A percentile compares a stretch with the other conserved stretches of the same genome.
phyloP scores from a whole-genome alignment of 2,888 invertebrate species.

The Mayetiola destructor region DNA sequence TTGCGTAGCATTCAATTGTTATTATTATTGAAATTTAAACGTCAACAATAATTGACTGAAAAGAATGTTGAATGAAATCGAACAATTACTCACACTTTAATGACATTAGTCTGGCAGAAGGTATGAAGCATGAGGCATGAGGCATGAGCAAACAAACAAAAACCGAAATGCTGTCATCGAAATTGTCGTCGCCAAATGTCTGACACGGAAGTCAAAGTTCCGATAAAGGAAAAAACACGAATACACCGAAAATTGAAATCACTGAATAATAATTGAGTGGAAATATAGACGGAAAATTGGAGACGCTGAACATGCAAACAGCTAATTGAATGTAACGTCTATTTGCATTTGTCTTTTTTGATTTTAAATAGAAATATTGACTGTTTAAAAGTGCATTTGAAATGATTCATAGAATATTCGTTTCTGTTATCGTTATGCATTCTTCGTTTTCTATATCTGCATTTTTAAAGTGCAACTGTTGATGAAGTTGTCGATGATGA shows the following conservation, averaged over 20 bases:
- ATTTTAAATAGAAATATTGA: no score
- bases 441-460: no score
- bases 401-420: no score
- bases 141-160: background rate
- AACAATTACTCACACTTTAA: conserved; percentile 4
- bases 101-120: background rate
- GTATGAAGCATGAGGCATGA: background rate
- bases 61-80: no score
- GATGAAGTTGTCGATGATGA: no score
- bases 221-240: background rate
- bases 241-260: background rate
- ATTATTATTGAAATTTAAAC: no score
- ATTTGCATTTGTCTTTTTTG: conserved; percentile 10
- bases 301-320: conserved; percentile 4
- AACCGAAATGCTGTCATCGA: background rate
- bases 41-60: no score
- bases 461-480: no score
- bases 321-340: conserved; percentile 4
- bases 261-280: background rate
- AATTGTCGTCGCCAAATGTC: background rate
- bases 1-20: no score
- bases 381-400: no score
- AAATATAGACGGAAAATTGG: background rate
- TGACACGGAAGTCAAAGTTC: conserved; percentile 1
- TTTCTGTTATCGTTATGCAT: no score